Conservation (phyloP, 1,140 invertebrate genomes). For the Lasioglossum baleicum region DNA sequence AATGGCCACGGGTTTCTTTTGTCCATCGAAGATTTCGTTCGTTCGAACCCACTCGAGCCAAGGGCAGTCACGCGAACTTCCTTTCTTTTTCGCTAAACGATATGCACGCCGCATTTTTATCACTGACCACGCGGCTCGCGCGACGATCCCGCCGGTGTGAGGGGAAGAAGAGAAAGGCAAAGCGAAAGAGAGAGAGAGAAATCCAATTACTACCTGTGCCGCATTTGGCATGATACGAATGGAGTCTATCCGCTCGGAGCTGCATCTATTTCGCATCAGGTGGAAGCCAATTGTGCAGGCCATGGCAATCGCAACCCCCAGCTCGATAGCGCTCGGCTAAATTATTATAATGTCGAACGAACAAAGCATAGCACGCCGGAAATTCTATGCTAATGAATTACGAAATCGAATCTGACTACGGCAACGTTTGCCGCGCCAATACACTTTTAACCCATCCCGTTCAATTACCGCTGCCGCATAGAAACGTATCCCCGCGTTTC, state of each 20-base stretch:
- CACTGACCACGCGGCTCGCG: too few relatives aligned
- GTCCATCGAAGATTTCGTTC: too few relatives aligned
- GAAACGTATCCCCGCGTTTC: too few relatives aligned
- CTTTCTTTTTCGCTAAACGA: too few relatives aligned
- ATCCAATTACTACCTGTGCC: constrained; percentile 57
- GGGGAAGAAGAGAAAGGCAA: too few relatives aligned
- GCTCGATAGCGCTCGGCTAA: constrained; percentile 36
- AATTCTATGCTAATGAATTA: constrained; percentile 62
- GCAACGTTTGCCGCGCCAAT: not conserved
- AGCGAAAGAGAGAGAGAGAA: constrained; percentile 36
- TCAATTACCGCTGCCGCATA: too few relatives aligned
- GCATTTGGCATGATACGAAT: constrained; percentile 51
- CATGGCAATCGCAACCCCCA: constrained; percentile 37
- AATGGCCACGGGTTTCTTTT: too few relatives aligned
- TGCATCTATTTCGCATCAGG: constrained; percentile 62
- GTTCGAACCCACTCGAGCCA: too few relatives aligned
- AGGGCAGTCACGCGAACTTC: too few relatives aligned
- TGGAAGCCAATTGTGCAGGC: constrained; percentile 50
- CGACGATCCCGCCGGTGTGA: too few relatives aligned
- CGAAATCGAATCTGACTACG: constrained; percentile 38
- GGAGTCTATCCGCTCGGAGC: constrained; percentile 43
- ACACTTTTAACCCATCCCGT: too few relatives aligned
- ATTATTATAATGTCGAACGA: constrained; percentile 58
- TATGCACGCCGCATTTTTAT: too few relatives aligned
- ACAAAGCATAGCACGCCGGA: constrained; percentile 51